These are phyloP conservation scores for Myrmecophaga tridactyla DNA, from an alignment of 2,113 vertebrate species.

Conservation along the genomic window DNA sequence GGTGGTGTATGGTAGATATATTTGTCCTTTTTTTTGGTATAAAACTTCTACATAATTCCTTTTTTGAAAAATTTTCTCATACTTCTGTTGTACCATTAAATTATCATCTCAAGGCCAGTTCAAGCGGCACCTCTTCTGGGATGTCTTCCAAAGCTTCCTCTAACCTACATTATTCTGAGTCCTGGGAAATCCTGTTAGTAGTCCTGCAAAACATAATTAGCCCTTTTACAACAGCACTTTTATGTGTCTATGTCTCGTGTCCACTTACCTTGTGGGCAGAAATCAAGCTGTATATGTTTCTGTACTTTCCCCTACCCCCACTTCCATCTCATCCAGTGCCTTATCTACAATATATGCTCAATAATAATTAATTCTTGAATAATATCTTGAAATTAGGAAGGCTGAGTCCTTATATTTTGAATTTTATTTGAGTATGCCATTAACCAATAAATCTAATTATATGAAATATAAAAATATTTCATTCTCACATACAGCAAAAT, in stretches of 20 bases:
- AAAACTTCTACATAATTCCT: neutral
- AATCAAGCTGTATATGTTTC: neutral
- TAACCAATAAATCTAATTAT: neutral
- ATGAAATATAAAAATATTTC: neutral
- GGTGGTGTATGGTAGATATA: neutral
- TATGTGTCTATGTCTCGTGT: neutral
- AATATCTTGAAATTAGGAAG: neutral
- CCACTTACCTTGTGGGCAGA: neutral
- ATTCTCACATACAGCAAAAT: neutral
- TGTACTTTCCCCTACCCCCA: neutral
- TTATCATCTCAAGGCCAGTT: neutral
- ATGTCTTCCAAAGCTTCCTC: neutral
- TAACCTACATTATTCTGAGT: neutral
- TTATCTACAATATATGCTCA: neutral
- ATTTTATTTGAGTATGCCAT: constrained; percentile 29
- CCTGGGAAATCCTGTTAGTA: neutral
- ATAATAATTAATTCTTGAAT: neutral
- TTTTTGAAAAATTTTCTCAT: neutral
- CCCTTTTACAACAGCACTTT: neutral
- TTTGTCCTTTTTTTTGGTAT: neutral
- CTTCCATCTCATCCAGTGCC: neutral
- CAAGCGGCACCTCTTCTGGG: neutral
- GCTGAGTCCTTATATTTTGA: neutral
- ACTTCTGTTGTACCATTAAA: neutral
- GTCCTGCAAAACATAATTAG: neutral